Base-by-base conservation (phyloP, 2,888 invertebrate species). In the Eupsilia transversa region DNA sequence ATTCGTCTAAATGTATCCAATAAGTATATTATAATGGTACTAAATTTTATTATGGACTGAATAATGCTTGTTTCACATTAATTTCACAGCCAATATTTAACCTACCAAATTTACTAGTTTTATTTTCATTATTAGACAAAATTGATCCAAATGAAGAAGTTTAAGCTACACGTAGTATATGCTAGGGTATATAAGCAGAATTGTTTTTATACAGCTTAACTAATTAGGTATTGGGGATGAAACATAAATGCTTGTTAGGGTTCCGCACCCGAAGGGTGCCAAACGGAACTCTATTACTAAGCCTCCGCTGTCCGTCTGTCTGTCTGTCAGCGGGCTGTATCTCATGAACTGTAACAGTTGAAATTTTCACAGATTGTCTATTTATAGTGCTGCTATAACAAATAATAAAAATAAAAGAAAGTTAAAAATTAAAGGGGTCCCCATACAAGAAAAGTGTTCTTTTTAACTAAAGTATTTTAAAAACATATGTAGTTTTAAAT, bases 41-140 rank as follows among this genome's bases (percentile, higher is more conserved):
- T 88, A 86, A 86, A 84, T 61, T 83, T 86, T 86, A 86, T 78
- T 88, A 91, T 92, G 92, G 93, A 94, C 93, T 94, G 93, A 93
- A 89, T 87, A 92, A 92, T 92, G 91, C 80, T 87, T 86, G 88
- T 91, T 70, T 91, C 91, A 94, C 91, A 91, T 92, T 92, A 88
- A 90, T 89, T 93, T 96, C 96, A 96, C 96, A 96, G 96, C 96
- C 96, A 93, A 92, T 93, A 92, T 94, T 93, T 91, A 90, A 87
- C 86, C 93, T 95, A 95, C 91, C 82, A 87, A 89, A 79, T 88
- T 85, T 86, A 79, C 70, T 80, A 74, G 73, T 74, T 78, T 30
- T 23, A 59, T 71, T 74, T 78, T 30, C 20, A 59, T 71, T 70
- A 71, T 66, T 57, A 75, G 38, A 70, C 20, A 7, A 54, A 60